A percentile compares a stretch with the other conserved stretches of the same genome.
Evolutionary conservation across 2,797 vertebrate species (phyloP).

Genomic region (Phalanger gymnotis): DNA sequence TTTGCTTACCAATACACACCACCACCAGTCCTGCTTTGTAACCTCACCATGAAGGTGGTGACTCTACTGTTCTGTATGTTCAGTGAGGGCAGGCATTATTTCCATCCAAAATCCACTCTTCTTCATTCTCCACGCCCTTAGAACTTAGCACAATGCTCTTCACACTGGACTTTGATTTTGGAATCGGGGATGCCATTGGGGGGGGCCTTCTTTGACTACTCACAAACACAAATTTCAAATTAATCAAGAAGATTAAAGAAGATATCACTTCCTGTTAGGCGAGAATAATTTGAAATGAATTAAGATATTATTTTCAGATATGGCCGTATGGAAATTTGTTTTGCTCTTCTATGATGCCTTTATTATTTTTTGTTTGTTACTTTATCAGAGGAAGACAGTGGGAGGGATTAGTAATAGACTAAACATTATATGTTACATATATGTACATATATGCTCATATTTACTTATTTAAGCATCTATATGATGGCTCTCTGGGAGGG

Average conservation of each 20-base stretch:
- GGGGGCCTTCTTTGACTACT: neutral
- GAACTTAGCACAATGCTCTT: neutral
- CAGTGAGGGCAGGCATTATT: neutral
- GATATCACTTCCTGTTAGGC: neutral
- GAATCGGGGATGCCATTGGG: neutral
- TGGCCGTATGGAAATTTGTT: neutral
- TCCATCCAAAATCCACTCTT: neutral
- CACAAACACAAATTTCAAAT: neutral
- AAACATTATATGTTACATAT: neutral
- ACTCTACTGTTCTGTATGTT: neutral
- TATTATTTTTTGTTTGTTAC: neutral
- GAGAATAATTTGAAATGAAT: neutral
- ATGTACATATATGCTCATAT: neutral
- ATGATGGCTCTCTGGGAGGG: neutral
- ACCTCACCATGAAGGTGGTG: neutral
- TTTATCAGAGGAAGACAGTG: neutral
- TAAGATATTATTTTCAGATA: neutral
- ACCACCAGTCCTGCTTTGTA: neutral
- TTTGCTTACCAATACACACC: too few relatives aligned
- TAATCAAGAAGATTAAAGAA: neutral
- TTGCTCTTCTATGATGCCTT: neutral
- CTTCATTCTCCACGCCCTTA: neutral
- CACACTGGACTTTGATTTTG: neutral
- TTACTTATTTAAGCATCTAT: too few relatives aligned
- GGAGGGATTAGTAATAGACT: neutral